These are phyloP conservation scores for Mesopsocus fuscifrons DNA, from an alignment of 2,888 invertebrate genomes.

Conservation along the genomic window DNA sequence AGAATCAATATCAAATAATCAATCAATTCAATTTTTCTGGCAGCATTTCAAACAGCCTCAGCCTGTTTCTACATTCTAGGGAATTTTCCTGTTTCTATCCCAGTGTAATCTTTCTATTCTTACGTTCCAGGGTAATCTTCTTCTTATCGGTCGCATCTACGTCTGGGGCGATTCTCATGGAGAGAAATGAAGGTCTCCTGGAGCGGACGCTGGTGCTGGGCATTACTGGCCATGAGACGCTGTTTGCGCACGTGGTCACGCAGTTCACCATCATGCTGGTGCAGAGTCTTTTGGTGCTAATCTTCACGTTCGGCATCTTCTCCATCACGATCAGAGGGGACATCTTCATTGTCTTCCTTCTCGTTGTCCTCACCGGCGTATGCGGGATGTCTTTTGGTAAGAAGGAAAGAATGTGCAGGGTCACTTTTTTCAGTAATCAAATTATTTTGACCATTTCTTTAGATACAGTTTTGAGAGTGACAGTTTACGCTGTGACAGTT, in stretches of 20 bases:
- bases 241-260: constrained; percentile 70
- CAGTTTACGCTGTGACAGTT: too few species aligned
- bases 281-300: constrained; percentile 58
- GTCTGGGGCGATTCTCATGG: constrained; percentile 73
- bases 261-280: constrained; percentile 76
- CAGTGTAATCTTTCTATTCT: too few species aligned
- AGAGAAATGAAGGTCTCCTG: constrained; percentile 74
- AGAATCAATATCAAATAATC: too few species aligned
- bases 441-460: neutral
- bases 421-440: constrained; percentile 6
- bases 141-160: constrained; percentile 87
- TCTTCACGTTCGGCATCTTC: constrained; percentile 61
- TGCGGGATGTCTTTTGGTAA: constrained; percentile 88
- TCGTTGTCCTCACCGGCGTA: constrained; percentile 65
- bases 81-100: too few species aligned
- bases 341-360: constrained; percentile 46
- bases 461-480: constrained; percentile 4
- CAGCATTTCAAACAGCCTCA: too few species aligned
- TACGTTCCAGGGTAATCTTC: constrained; percentile 76
- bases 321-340: constrained; percentile 59
- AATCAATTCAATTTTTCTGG: too few species aligned
- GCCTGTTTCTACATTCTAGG: too few species aligned
- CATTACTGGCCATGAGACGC: constrained; percentile 55
- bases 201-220: constrained; percentile 38
- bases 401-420: too few species aligned